A percentile compares a stretch with the other conserved stretches of the same genome.
These are phyloP conservation scores for Stegodyphus mimosarum DNA, from an alignment of 1,140 invertebrate genomes.

Conservation along the genomic window DNA sequence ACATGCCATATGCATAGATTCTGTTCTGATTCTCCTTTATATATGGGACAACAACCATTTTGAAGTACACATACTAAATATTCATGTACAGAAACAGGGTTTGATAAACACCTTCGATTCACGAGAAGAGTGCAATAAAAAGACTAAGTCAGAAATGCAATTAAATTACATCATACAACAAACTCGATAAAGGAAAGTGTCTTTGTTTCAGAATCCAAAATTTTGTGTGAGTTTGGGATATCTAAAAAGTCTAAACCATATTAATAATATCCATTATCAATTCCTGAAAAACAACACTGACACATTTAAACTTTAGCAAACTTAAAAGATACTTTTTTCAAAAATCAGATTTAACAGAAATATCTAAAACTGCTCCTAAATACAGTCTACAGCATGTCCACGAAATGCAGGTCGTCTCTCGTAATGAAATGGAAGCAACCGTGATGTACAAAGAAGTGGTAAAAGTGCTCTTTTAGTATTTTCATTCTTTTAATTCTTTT, in stretches of 20 bases:
- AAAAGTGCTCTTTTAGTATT: conserved; percentile 6
- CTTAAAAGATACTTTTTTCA: conserved; percentile 1
- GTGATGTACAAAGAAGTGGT: conserved; percentile 17
- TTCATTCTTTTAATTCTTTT: neutral
- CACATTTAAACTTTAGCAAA: conserved; percentile 38
- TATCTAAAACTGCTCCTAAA: neutral
- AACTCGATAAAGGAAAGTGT: conserved; percentile 32
- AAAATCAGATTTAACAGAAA: conserved; percentile 15
- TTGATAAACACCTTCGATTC: conserved; percentile 6
- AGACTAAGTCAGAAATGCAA: conserved; percentile 44
- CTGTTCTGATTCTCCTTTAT: neutral
- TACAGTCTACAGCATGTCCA: neutral
- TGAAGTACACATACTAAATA: conserved; percentile 26
- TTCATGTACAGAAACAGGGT: conserved; percentile 13
- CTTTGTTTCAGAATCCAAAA: conserved; percentile 19
- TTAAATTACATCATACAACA: conserved; percentile 13
- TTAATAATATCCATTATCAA: conserved; percentile 4
- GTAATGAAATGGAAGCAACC: conserved; percentile 42
- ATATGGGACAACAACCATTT: conserved; percentile 13
- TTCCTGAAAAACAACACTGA: conserved; percentile 26
- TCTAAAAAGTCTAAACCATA: conserved; percentile 18
- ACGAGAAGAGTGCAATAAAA: conserved; percentile 53
- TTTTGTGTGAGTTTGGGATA: conserved; percentile 5
- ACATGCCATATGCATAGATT: neutral
- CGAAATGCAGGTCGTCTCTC: neutral